Evolutionary conservation across 2,113 vertebrate genomes (phyloP).

Genomic region (Trachemys scripta): DNA sequence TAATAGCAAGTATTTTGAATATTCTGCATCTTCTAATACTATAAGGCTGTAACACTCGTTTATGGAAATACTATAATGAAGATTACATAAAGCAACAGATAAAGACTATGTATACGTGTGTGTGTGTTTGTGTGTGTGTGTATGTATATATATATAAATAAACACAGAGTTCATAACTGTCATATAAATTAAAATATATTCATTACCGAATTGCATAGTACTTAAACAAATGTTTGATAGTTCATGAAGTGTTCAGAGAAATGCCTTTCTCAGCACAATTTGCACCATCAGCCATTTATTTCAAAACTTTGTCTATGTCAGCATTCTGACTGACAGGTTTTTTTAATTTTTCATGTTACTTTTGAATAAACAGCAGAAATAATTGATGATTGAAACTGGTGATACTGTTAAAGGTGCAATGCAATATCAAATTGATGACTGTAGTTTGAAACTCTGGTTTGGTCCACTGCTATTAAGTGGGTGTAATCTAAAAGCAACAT

Average conservation of each 20-base stretch:
- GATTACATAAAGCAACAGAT: neutral
- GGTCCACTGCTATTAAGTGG: neutral
- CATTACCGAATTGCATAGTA: neutral
- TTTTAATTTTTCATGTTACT: conserved; percentile 27
- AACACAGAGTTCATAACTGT: neutral
- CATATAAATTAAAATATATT: conserved; percentile 24
- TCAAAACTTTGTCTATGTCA: neutral
- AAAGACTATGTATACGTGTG: neutral
- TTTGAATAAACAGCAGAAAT: neutral
- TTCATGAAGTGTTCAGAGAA: neutral
- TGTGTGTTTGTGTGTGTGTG: rapidly evolving
- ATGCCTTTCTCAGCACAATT: neutral
- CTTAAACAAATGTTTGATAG: conserved; percentile 47
- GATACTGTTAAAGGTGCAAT: neutral
- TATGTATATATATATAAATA: neutral
- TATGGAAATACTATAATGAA: neutral
- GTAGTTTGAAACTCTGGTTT: neutral
- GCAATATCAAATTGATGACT: neutral
- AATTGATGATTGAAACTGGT: neutral
- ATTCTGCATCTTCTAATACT: neutral
- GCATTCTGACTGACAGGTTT: neutral
- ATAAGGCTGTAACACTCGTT: neutral
- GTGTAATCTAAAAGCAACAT: neutral
- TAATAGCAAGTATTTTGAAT: neutral
- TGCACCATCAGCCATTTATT: neutral